These are phyloP conservation scores for Stegodyphus dumicola DNA, from an alignment of 1,140 invertebrate genomes.

Conservation along the genomic window DNA sequence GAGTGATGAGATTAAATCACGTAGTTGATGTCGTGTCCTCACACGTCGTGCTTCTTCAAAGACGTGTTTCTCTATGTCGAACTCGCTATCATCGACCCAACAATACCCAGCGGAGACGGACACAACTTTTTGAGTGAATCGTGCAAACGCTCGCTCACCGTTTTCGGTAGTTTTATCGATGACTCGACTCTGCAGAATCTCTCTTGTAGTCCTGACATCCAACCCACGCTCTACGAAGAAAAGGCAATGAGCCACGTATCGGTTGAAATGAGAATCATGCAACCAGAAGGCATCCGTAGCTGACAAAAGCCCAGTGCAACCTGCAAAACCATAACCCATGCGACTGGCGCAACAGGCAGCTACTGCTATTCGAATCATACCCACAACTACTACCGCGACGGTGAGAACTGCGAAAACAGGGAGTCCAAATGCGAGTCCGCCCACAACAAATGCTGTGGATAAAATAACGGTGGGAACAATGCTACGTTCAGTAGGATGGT, in stretches of 20 bases:
- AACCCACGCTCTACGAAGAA: slow-evolving; percentile 55
- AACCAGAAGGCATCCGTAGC: slow-evolving; percentile 53
- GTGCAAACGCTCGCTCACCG: slow-evolving; percentile 71
- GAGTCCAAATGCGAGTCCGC: slow-evolving; percentile 42
- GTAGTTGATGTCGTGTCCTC: slow-evolving; percentile 67
- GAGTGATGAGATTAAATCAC: slow-evolving; percentile 70
- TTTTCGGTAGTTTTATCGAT: slow-evolving; percentile 62
- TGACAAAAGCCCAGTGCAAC: slow-evolving; percentile 31
- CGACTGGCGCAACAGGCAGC: slow-evolving; percentile 48
- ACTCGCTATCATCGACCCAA: slow-evolving; percentile 71
- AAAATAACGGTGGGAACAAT: slow-evolving; percentile 36
- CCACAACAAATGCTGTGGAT: slow-evolving; percentile 41
- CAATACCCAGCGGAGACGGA: slow-evolving; percentile 69
- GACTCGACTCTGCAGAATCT: slow-evolving; percentile 47
- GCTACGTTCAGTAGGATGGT: slow-evolving; percentile 47
- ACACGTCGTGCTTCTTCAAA: slow-evolving; percentile 68
- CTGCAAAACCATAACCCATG: slow-evolving; percentile 33
- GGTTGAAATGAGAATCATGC: slow-evolving; percentile 54
- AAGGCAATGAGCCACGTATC: slow-evolving; percentile 55
- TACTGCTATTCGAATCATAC: slow-evolving; percentile 14
- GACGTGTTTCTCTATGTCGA: slow-evolving; percentile 73
- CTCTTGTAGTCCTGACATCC: slow-evolving; percentile 23
- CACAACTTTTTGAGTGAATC: slow-evolving; percentile 70
- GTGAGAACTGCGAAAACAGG: slow-evolving; percentile 38
- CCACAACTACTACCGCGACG: slow-evolving; percentile 24